Evolutionary conservation across 2,113 vertebrate genomes (phyloP).

Genomic region (Serinus canaria): DNA sequence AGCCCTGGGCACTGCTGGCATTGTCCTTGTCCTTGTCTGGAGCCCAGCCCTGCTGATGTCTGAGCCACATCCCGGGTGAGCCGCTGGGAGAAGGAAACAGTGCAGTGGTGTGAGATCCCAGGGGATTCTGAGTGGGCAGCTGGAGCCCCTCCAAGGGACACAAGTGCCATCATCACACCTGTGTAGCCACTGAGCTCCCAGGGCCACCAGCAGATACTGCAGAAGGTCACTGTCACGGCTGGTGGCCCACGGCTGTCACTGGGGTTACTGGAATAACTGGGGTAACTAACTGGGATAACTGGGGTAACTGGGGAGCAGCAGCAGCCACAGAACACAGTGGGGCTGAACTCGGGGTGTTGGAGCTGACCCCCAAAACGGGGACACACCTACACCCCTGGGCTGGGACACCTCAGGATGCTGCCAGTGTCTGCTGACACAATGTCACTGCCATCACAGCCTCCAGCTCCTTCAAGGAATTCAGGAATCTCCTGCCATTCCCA

Average conservation of each 20-base stretch:
- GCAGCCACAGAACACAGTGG: not conserved
- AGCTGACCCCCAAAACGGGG: accelerated
- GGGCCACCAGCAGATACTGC: not conserved
- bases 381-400: not conserved
- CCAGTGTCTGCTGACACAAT: not conserved
- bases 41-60: not conserved
- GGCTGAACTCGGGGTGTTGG: not conserved
- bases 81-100: not conserved
- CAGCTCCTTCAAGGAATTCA: not conserved
- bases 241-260: not conserved
- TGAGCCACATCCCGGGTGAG: not conserved
- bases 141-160: not conserved
- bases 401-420: not conserved
- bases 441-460: not conserved
- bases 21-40: not conserved
- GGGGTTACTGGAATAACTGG: not conserved
- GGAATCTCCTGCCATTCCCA: not conserved
- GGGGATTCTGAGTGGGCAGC: not conserved
- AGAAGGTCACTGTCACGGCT: accelerated
- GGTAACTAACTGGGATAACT: not conserved
- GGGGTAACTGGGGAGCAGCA: not conserved
- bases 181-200: not conserved
- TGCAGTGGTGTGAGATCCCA: not conserved
- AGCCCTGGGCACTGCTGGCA: not conserved
- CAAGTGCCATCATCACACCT: not conserved